Percentiles rank a stretch among this genome's conserved stretches.
Conservation (phyloP, 2,888 invertebrate genomes). For the Dendrolimus houi region DNA sequence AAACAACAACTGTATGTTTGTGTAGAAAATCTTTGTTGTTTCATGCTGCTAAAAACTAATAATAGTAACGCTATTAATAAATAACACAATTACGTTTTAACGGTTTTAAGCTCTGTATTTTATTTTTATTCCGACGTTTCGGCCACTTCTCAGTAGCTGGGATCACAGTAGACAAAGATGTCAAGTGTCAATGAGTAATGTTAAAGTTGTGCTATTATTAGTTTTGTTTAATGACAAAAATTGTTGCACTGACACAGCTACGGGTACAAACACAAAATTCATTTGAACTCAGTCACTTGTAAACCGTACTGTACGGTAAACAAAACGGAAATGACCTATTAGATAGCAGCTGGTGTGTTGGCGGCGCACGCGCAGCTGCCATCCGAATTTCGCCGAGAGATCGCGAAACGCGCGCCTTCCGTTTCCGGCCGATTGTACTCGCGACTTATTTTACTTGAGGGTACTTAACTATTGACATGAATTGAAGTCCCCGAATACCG, state of each 20-base stretch:
- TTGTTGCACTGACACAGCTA: not conserved
- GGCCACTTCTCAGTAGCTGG: too few species aligned
- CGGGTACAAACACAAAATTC: not conserved
- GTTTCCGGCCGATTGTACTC: slow-evolving; percentile 69
- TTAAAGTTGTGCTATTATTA: too few species aligned
- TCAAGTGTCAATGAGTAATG: too few species aligned
- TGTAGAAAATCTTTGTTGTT: too few species aligned
- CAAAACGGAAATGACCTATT: slow-evolving; percentile 68
- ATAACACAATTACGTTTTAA: too few species aligned
- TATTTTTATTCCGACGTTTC: too few species aligned
- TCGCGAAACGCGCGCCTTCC: slow-evolving; percentile 74
- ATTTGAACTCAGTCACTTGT: slow-evolving; percentile 3
- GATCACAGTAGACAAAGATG: too few species aligned
- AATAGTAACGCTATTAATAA: too few species aligned
- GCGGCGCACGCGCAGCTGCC: slow-evolving; percentile 59
- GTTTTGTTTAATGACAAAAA: too few species aligned
- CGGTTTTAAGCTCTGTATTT: too few species aligned
- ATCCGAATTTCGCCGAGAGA: slow-evolving; percentile 67
- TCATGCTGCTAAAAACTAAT: too few species aligned
- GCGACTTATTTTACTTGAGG: slow-evolving; percentile 23
- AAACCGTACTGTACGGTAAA: slow-evolving; percentile 29
- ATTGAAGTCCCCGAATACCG: slow-evolving; percentile 38
- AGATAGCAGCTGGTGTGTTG: slow-evolving; percentile 52
- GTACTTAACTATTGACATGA: slow-evolving; percentile 49
- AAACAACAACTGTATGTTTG: too few species aligned